Percentiles rank a stretch among this genome's conserved stretches.
Evolutionary conservation across 2,113 vertebrate genomes (phyloP).

Genomic region (Hassar affinis): DNA sequence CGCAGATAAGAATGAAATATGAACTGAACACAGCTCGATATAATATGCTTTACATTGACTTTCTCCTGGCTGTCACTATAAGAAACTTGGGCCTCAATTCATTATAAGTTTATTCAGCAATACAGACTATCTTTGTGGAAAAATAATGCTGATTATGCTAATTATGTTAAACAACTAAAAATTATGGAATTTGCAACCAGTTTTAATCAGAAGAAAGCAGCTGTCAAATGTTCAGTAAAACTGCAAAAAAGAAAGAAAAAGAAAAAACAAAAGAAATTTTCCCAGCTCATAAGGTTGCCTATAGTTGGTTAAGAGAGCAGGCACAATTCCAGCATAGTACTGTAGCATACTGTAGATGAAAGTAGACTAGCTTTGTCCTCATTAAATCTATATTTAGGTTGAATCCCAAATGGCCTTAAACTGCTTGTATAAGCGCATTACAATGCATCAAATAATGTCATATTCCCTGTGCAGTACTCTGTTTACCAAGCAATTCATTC

Average conservation of each 20-base stretch:
- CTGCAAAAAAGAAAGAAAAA: not conserved
- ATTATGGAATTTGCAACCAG: too few species aligned
- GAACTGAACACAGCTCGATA: too few species aligned
- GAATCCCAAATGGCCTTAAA: not conserved
- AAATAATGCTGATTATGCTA: too few species aligned
- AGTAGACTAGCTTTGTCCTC: constrained; percentile 3
- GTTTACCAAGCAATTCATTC: not conserved
- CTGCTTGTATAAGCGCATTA: constrained; percentile 5
- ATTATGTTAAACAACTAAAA: too few species aligned
- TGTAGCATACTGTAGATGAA: constrained; percentile 4
- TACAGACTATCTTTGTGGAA: too few species aligned
- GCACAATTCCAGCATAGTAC: not conserved
- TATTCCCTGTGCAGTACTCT: not conserved
- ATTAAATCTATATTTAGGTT: constrained; percentile 11
- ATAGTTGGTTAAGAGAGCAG: not conserved
- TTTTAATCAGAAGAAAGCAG: not conserved
- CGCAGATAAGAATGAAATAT: too few species aligned
- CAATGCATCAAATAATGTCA: constrained; percentile 1
- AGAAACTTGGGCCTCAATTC: too few species aligned
- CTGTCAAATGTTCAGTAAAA: not conserved
- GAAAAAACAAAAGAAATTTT: not conserved
- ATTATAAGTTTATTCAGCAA: too few species aligned
- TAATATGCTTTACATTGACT: too few species aligned
- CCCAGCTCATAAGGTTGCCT: not conserved
- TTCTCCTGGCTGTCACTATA: too few species aligned